Conservation (phyloP, 30 jellyfish, hydroid and myxozoan genomes). For the Sanderia malayensis region DNA sequence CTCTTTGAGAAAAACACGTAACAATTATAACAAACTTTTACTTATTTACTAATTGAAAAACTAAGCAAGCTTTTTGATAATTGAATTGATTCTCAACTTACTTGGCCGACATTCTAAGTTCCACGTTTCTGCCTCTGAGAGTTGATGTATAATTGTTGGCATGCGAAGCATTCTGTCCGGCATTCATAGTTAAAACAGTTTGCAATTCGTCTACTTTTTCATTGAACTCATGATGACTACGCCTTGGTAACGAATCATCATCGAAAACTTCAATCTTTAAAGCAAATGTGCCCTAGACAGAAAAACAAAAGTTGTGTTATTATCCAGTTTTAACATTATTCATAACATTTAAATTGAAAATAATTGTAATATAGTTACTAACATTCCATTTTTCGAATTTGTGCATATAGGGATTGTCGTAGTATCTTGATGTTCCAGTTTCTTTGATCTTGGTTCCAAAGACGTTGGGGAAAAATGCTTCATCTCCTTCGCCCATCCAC, state of each 20-base stretch:
- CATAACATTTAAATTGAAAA: no score
- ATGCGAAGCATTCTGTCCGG: background rate
- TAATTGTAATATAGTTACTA: no score
- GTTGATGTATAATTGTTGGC: background rate
- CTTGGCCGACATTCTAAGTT: background rate
- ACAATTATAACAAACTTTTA: no score
- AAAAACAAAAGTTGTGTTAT: no score
- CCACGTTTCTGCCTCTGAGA: background rate
- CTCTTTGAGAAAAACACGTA: constrained; percentile 33
- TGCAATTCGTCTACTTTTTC: background rate
- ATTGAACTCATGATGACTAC: background rate
- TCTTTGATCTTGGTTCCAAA: background rate
- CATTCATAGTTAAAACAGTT: background rate
- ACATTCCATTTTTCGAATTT: background rate
- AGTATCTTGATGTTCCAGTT: background rate
- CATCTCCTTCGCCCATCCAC: constrained; percentile 1
- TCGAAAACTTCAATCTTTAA: background rate
- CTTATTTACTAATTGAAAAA: no score
- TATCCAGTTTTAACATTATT: no score
- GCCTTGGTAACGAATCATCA: background rate
- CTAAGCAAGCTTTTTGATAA: no score
- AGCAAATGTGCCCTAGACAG: background rate
- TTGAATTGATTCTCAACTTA: no score
- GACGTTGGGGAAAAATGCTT: background rate
- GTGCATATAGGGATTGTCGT: background rate